Percentiles rank a stretch among this genome's conserved stretches.
These are phyloP conservation scores for Cataglyphis livida DNA, from an alignment of 2,888 invertebrate species.

Conservation along the genomic window DNA sequence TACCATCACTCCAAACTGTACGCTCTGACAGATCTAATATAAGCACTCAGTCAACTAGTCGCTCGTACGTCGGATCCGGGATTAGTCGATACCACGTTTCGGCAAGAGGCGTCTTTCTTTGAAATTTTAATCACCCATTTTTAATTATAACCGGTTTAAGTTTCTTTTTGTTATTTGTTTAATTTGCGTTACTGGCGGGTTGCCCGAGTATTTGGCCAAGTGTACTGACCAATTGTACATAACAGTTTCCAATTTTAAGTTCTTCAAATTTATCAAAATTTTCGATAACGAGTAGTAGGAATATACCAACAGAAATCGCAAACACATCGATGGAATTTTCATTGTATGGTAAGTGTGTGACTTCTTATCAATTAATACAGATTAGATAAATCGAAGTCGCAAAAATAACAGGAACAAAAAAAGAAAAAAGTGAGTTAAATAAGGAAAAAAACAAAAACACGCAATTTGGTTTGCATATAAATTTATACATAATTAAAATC, in stretches of 20 bases:
- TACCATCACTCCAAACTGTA: neutral
- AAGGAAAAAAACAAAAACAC: neutral
- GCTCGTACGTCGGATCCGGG: neutral
- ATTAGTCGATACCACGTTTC: too few relatives aligned
- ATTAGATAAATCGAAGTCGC: neutral
- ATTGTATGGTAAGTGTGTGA: neutral
- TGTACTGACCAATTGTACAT: neutral
- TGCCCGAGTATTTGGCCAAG: neutral
- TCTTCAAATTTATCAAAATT: neutral
- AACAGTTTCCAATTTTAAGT: neutral
- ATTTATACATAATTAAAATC: neutral
- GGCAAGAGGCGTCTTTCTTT: neutral
- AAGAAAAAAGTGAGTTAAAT: neutral
- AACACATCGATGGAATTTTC: neutral
- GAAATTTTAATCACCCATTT: neutral
- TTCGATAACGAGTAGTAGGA: neutral
- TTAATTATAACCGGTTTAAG: neutral
- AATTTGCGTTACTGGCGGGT: neutral
- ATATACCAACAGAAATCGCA: neutral
- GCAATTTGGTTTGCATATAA: neutral
- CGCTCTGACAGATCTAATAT: neutral
- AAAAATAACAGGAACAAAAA: neutral
- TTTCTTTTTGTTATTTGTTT: neutral
- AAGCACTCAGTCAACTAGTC: neutral
- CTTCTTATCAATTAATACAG: neutral